Base-by-base conservation (phyloP, 1,140 invertebrate genomes). In the Schlechtendalia chinensis region DNA sequence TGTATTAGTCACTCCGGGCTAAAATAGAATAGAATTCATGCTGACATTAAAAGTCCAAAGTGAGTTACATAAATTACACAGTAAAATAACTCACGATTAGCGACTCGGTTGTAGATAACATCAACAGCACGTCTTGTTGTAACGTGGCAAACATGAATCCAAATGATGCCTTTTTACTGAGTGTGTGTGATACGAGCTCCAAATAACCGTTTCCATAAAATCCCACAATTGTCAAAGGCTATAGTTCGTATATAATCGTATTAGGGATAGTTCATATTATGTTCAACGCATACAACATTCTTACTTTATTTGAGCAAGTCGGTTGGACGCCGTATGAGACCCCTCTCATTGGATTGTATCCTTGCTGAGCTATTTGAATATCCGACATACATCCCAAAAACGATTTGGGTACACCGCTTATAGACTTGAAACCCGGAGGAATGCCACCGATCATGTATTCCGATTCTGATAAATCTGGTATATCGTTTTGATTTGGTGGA, bases 341-440 rank as follows among this genome's bases (percentile, higher is more conserved):
- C 56, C 91, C 87, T 72, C 87, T 87, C 83, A 91, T 87, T 3
- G 91, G 89, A 85, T 92, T 90, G 45, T 91, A 89, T 19, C 89
- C 89, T 81, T 90, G 89, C 63, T 91, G 88, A 82, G 93, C 91
- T 0, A 96, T 89, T 65, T 92, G 88, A 2, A 96, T 87, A 75
- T 93, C 91, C 17, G 91, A 91, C 87, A 97, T 90, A 84, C 94
- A 96, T 10, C 95, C 95, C 24, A 94, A 86, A 84, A 94, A 92
- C 1, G 92, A 89, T 80, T 88, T 86, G 47, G 88, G 87, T 1
- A 88, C 84, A 0, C 87, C 86, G 6, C 88, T 84, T 27, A 87
- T 65, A 12, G 84, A 81, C 6, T 83, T 83, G 82, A 89, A 90
- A 83, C 91, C 91, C 5, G 93, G 93, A 24, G 94, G 91, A 14